phyloP scores from a whole-genome alignment of 2,888 invertebrate species.

The Uropetala carovei region DNA sequence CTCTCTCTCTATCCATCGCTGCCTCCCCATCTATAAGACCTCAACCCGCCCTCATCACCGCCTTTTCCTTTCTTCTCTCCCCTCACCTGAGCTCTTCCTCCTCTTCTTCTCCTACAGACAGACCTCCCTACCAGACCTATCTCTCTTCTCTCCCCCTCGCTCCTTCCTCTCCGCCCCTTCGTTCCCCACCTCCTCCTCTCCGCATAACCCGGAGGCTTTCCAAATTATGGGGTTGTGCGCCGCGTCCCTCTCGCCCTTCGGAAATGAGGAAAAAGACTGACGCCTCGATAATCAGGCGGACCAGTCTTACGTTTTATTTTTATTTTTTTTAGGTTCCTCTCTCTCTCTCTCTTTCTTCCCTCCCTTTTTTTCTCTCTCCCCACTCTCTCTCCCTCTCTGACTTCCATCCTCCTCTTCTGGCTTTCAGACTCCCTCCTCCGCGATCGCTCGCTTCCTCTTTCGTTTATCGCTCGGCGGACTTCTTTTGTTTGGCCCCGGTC shows the following conservation, averaged over 20 bases:
- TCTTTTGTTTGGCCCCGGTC: slow-evolving; percentile 32
- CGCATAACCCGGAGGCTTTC: slow-evolving; percentile 23
- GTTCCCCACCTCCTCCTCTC: neutral
- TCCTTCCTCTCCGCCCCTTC: neutral
- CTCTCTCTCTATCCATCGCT: neutral
- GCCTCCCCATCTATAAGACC: neutral
- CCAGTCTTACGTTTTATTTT: neutral
- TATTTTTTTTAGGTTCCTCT: neutral
- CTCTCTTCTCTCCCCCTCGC: neutral
- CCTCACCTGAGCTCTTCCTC: neutral
- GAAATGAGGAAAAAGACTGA: slow-evolving; percentile 47
- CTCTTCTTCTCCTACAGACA: neutral
- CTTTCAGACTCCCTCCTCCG: neutral
- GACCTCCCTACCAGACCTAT: neutral
- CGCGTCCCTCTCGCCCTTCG: slow-evolving; percentile 8
- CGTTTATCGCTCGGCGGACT: slow-evolving; percentile 38
- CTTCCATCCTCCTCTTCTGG: neutral
- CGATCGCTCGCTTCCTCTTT: slow-evolving; percentile 46
- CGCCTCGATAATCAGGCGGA: slow-evolving; percentile 49
- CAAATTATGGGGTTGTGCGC: slow-evolving; percentile 40
- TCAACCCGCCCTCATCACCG: neutral
- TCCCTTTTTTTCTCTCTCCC: no score
- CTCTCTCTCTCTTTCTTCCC: neutral
- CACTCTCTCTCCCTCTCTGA: neutral
- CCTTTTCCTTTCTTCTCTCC: neutral